Evolutionary conservation across 2,888 invertebrate genomes (phyloP), one percentile per base, ranked within the genome.

Genomic region (Himalopsyche kuldschensis): DNA sequence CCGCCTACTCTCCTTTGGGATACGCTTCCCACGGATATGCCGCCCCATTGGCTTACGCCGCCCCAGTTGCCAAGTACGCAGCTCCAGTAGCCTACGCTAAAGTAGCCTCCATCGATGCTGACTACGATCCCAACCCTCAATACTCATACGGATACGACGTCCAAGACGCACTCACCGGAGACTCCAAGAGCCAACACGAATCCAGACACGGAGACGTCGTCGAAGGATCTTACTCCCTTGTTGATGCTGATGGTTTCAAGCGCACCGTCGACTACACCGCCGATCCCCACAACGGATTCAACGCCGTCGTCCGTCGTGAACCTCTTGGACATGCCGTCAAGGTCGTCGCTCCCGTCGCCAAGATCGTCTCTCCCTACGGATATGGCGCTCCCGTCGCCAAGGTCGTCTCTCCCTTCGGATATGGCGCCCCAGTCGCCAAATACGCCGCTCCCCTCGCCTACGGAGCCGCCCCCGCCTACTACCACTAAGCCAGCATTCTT

Each of bases 111-210:
- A 76, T 47, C 0, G 92, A 92, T 10, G 92, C 92, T 24, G 92
- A 93, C 63, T 93, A 92, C 88, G 93, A 93, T 87, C 93, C 93
- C 3, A 92, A 93, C 88, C 94, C 94, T 8, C 94, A 94, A 88
- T 94, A 94, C 88, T 93, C 93, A 32, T 95, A 93, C 89, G 94
- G 94, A 55, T 95, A 95, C 88, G 94, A 94, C 87, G 94, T 95
- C 85, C 93, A 94, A 88, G 94, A 95, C 88, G 92, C 93, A 79
- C 87, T 94, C 31, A 94, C 94, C 86, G 94, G 94, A 88, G 90
- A 93, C 88, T 91, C 90, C 87, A 92, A 92, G 88, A 91, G 91
- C 87, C 92, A 92, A 88, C 90, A 91, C 84, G 92, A 90, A 87
- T 89, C 88, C 47, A 82, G 86, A 48, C 31, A 80, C n/a, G 86